Conservation (phyloP, 2,113 vertebrate genomes). For the Guaruba guarouba region DNA sequence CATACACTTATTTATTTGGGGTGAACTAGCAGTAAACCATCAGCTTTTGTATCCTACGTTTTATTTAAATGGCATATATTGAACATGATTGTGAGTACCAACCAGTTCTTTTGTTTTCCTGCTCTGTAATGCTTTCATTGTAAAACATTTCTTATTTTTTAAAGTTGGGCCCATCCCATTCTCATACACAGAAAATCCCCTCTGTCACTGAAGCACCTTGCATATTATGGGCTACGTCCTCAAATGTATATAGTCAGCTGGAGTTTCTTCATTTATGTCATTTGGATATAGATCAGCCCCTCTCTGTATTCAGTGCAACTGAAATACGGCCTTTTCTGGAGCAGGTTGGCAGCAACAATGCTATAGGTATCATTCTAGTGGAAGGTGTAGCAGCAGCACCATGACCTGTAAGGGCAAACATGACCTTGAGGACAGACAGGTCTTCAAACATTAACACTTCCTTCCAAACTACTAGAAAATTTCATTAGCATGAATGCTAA, state of each 20-base stretch:
- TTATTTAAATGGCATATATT: neutral
- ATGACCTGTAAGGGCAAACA: fast-evolving
- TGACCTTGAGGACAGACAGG: neutral
- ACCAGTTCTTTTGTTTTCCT: neutral
- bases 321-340: neutral
- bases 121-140: neutral
- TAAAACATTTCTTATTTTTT: neutral
- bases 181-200: neutral
- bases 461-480: neutral
- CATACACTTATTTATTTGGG: neutral
- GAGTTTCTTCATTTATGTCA: neutral
- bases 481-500: neutral
- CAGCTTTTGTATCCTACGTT: neutral
- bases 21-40: neutral
- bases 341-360: neutral
- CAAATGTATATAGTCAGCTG: neutral
- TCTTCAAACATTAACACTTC: neutral
- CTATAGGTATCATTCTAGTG: neutral
- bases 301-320: neutral
- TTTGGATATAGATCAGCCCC: neutral
- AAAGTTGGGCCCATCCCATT: neutral
- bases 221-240: neutral
- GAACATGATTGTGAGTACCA: neutral
- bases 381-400: neutral
- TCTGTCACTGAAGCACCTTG: neutral